Percentiles rank a stretch among this genome's conserved stretches.
Evolutionary conservation across 23 tunicate species (phyloP).

Genomic region (Oikopleura vanhoeffeni): DNA sequence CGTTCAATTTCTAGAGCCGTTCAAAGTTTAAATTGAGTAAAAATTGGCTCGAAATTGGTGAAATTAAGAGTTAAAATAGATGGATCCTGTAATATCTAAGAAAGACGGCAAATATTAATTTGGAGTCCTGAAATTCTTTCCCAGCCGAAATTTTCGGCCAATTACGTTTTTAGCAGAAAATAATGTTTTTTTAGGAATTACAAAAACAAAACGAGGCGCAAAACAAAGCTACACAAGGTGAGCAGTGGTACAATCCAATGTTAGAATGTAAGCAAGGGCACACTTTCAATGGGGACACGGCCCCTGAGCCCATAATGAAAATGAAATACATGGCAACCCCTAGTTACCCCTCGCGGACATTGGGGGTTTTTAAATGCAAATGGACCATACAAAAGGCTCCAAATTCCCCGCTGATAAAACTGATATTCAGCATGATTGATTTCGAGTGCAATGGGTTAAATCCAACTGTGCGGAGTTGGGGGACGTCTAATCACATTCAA

Average conservation of each 20-base stretch:
- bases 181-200: background rate
- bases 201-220: background rate
- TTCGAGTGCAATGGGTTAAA: conserved; percentile 13
- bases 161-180: too few species aligned
- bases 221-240: too few species aligned
- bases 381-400: conserved; percentile 1
- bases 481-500: conserved; percentile 4
- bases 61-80: too few species aligned
- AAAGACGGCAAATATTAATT: too few species aligned
- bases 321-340: conserved; percentile 15
- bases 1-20: too few species aligned
- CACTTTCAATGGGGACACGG: conserved; percentile 4
- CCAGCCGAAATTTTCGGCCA: too few species aligned
- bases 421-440: background rate
- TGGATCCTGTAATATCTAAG: too few species aligned
- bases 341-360: background rate
- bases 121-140: too few species aligned
- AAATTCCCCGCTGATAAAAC: background rate
- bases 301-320: background rate
- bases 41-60: too few species aligned
- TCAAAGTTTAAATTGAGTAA: too few species aligned
- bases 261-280: conserved; percentile 9
- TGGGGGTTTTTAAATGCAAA: conserved; percentile 14
- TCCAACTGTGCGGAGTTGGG: background rate
- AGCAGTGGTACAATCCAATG: conserved; percentile 14